phyloP scores from a whole-genome alignment of 2,797 vertebrate genomes.

The Sarcophilus harrisii region DNA sequence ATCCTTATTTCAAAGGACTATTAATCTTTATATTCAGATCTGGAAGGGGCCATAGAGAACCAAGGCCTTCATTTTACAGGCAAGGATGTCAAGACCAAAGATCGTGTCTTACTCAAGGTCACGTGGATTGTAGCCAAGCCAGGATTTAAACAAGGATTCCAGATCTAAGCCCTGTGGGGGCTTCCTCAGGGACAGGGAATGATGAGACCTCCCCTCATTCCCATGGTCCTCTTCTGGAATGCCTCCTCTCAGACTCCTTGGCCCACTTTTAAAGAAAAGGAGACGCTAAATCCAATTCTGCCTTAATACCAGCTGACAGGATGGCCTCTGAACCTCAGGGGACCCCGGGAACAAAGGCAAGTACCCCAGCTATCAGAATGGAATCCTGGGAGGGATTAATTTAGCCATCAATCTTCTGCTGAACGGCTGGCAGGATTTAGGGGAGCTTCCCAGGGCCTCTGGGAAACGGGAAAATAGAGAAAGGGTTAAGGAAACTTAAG shows the following conservation, averaged over 20 bases:
- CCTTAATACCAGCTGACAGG: not conserved
- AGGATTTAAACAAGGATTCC: not conserved
- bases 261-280: not conserved
- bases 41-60: not conserved
- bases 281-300: not conserved
- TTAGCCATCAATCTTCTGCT: not conserved
- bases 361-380: not conserved
- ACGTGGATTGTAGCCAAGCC: not conserved
- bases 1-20: not conserved
- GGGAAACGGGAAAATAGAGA: no score
- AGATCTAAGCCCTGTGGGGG: not conserved
- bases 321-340: not conserved
- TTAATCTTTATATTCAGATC: not conserved
- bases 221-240: not conserved
- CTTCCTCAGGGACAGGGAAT: not conserved
- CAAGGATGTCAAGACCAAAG: not conserved
- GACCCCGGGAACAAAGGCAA: not conserved
- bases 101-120: not conserved
- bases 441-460: not conserved
- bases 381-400: not conserved
- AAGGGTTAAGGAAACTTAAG: rapidly evolving
- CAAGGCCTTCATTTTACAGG: not conserved
- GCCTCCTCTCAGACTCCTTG: not conserved
- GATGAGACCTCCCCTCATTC: not conserved
- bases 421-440: not conserved